Conservation (phyloP, 1,140 invertebrate genomes). For the Anoplophora glabripennis region DNA sequence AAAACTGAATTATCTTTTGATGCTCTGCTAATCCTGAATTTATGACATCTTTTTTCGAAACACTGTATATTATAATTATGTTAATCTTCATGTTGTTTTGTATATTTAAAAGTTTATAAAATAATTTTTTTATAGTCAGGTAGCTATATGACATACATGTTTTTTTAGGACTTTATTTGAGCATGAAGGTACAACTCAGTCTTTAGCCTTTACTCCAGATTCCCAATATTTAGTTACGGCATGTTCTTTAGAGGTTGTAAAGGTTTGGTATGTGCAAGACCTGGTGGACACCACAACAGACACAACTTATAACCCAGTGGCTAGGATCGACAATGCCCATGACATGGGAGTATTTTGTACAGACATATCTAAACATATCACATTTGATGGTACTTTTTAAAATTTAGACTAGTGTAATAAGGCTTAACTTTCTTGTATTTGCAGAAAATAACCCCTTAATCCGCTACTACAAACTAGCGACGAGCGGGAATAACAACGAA, state of each 20-base stretch:
- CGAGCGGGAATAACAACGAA: conserved; percentile 70
- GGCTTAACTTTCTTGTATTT: conserved; percentile 24
- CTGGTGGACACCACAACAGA: conserved; percentile 49
- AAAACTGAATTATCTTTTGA: too few relatives aligned
- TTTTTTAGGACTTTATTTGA: conserved; percentile 58
- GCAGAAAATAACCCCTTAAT: conserved; percentile 49
- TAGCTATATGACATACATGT: too few relatives aligned
- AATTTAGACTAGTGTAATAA: not conserved
- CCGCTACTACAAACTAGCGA: conserved; percentile 60
- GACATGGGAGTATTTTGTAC: conserved; percentile 70
- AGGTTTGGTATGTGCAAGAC: conserved; percentile 60
- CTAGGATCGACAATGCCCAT: conserved; percentile 63
- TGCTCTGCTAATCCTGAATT: too few relatives aligned
- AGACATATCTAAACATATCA: conserved; percentile 57
- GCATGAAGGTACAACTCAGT: conserved; percentile 66
- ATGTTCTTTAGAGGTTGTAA: conserved; percentile 64
- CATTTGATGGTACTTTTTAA: conserved; percentile 42
- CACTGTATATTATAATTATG: too few relatives aligned
- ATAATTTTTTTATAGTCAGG: too few relatives aligned
- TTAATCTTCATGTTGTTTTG: too few relatives aligned
- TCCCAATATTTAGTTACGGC: conserved; percentile 63
- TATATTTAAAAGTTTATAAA: too few relatives aligned
- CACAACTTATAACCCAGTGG: conserved; percentile 42
- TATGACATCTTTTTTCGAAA: too few relatives aligned
- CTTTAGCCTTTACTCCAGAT: conserved; percentile 64